phyloP scores from a whole-genome alignment of 2,888 invertebrate genomes.

The Dugesia japonica region DNA sequence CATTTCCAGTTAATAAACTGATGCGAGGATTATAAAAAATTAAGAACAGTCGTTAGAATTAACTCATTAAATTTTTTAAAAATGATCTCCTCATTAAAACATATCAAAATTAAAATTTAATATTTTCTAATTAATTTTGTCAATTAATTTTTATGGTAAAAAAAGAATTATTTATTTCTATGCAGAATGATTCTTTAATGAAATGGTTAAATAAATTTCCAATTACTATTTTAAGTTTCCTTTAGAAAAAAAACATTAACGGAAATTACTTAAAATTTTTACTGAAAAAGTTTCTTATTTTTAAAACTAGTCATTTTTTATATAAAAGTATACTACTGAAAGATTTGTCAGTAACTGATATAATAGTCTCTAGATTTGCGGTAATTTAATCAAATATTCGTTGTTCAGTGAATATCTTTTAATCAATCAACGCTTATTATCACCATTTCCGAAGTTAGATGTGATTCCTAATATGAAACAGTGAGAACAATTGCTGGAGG shows the following conservation, averaged over 20 bases:
- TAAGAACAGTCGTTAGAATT: background rate
- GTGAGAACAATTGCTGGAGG: background rate
- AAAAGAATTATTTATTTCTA: too few relatives aligned
- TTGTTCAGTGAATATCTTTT: background rate
- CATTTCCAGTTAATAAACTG: slow-evolving; percentile 11
- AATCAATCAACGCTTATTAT: background rate
- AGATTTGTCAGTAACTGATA: background rate
- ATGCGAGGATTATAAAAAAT: background rate
- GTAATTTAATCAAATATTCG: background rate
- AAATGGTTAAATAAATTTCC: too few relatives aligned
- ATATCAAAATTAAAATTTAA: too few relatives aligned
- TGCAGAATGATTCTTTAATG: too few relatives aligned
- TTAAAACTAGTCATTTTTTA: too few relatives aligned
- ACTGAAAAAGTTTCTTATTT: too few relatives aligned
- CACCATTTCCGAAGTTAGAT: background rate
- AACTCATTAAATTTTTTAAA: background rate
- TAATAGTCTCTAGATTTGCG: background rate
- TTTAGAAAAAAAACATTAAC: too few relatives aligned
- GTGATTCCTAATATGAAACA: background rate
- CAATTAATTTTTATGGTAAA: too few relatives aligned
- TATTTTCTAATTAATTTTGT: too few relatives aligned
- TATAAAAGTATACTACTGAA: background rate
- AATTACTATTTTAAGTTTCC: too few relatives aligned
- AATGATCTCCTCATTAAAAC: too few relatives aligned
- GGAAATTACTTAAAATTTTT: too few relatives aligned